phyloP scores from a whole-genome alignment of 2,113 vertebrate genomes.

The Scomber japonicus region DNA sequence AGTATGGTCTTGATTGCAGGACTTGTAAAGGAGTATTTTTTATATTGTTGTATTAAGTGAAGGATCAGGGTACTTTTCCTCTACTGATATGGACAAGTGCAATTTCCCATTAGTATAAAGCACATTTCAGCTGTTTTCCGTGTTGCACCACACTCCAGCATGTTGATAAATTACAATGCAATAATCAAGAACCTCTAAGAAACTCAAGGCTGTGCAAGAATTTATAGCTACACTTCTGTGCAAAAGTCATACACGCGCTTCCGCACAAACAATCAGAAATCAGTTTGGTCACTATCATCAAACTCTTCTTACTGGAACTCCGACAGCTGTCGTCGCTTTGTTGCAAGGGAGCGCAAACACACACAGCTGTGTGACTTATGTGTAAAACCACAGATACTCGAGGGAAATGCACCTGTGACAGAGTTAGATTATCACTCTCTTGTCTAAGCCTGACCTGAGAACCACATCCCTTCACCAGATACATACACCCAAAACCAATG shows the following conservation, averaged over 20 bases:
- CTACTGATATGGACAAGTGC: neutral
- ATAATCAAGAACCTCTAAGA: neutral
- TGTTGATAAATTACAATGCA: neutral
- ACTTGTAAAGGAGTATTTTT: too few species aligned
- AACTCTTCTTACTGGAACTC: conserved; percentile 25
- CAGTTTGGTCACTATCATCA: conserved; percentile 46
- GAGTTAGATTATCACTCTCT: conserved; percentile 51
- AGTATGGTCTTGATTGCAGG: too few species aligned
- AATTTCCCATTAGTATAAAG: neutral
- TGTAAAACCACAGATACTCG: conserved; percentile 77
- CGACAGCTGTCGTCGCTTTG: conserved; percentile 66
- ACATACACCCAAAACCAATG: conserved; percentile 52
- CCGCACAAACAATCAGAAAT: conserved; percentile 45
- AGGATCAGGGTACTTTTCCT: neutral
- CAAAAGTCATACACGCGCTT: conserved; percentile 6
- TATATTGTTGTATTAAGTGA: too few species aligned
- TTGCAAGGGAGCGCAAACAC: conserved; percentile 57
- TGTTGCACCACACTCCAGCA: neutral
- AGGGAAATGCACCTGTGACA: conserved; percentile 81
- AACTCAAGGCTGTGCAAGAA: too few species aligned
- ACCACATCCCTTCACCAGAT: conserved; percentile 71
- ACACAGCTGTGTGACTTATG: conserved; percentile 74
- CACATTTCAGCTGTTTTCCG: neutral
- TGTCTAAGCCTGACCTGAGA: conserved; percentile 62
- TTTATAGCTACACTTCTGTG: neutral